Conservation (phyloP, 2,113 vertebrate genomes). For the Beaufortia kweichowensis region DNA sequence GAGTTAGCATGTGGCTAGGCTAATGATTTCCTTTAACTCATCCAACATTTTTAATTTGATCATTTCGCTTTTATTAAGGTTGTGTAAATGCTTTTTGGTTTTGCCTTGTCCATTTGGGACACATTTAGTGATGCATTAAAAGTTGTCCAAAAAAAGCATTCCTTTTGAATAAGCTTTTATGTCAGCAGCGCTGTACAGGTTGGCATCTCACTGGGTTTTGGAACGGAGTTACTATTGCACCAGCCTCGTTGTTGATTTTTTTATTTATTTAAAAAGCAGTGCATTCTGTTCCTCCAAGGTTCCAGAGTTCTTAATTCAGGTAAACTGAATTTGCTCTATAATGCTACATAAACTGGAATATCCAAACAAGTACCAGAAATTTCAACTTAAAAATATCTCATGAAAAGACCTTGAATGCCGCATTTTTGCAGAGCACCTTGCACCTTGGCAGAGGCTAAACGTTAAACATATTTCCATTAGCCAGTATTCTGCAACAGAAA, state of each 20-base stretch:
- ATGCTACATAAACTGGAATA: neutral
- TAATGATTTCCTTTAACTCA: too few relatives aligned
- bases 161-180: too few relatives aligned
- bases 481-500: neutral
- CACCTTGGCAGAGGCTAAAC: neutral
- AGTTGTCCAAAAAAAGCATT: too few relatives aligned
- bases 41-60: too few relatives aligned
- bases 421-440: neutral
- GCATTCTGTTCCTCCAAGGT: neutral
- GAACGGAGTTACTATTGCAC: neutral
- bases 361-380: conserved; percentile 13
- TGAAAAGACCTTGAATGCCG: neutral
- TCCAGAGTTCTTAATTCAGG: neutral
- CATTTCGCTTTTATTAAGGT: too few relatives aligned
- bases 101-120: too few relatives aligned
- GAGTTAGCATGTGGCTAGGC: too few relatives aligned
- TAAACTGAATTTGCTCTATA: neutral
- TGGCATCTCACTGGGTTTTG: neutral
- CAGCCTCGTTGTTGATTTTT: too few relatives aligned
- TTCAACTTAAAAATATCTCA: neutral
- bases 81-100: too few relatives aligned
- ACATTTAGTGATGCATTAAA: too few relatives aligned
- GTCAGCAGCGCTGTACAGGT: neutral
- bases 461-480: neutral
- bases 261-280: neutral